These are phyloP conservation scores for Falco peregrinus DNA, from an alignment of 2,797 vertebrate genomes.

Conservation along the genomic window DNA sequence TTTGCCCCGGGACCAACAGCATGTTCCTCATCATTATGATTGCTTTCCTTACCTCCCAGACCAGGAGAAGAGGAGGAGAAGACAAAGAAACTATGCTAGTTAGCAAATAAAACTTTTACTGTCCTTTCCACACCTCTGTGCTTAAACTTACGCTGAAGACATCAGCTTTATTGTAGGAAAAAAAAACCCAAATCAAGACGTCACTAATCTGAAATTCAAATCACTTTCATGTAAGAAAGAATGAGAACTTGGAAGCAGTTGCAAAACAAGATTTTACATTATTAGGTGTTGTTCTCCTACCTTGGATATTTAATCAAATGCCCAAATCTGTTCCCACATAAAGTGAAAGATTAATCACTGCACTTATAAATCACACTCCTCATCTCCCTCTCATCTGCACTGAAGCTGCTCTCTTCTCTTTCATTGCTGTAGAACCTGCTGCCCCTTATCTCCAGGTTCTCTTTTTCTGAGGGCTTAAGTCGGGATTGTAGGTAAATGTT, in stretches of 20 bases:
- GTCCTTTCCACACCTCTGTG: not conserved
- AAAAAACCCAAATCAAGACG: not conserved
- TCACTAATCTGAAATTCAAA: conserved; percentile 35
- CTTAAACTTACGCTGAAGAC: not conserved
- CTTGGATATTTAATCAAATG: conserved; percentile 41
- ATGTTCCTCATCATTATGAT: not conserved
- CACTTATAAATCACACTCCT: not conserved
- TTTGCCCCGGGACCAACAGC: not conserved
- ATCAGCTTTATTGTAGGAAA: not conserved
- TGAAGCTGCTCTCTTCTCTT: not conserved
- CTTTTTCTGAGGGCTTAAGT: not conserved
- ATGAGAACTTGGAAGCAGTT: conserved; percentile 7
- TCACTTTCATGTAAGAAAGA: not conserved
- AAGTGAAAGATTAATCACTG: conserved; percentile 6
- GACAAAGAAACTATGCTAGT: not conserved
- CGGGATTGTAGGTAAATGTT: not conserved
- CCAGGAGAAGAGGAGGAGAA: not conserved
- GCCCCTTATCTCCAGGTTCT: not conserved
- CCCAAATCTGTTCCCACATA: not conserved
- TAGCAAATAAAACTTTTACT: not conserved
- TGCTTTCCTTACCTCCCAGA: conserved; percentile 4
- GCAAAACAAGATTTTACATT: conserved; percentile 20
- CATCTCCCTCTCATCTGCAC: not conserved
- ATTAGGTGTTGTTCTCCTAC: conserved; percentile 6
- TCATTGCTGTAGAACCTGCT: not conserved